Evolutionary conservation across 2,888 invertebrate species (phyloP).

Genomic region (Diarsia dahlii): DNA sequence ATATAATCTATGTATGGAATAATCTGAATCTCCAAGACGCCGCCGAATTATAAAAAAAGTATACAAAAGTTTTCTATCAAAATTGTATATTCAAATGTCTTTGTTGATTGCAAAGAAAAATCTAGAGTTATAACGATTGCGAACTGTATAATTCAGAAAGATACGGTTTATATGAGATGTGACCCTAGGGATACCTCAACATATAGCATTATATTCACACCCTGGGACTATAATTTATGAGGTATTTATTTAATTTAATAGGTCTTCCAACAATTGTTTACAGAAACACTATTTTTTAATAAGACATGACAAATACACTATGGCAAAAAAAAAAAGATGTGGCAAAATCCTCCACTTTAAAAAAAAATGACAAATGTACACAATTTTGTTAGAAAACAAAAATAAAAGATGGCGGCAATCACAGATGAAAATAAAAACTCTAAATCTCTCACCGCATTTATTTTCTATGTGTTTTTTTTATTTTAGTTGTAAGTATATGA

Average conservation of each 20-base stretch:
- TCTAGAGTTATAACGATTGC: background rate
- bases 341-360: too few species aligned
- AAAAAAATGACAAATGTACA: conserved; percentile 21
- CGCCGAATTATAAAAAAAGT: conserved; percentile 27
- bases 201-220: background rate
- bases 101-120: background rate
- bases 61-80: conserved; percentile 31
- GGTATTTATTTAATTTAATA: too few species aligned
- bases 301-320: background rate
- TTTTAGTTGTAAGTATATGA: conserved; percentile 54
- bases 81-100: conserved; percentile 40
- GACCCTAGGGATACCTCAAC: background rate
- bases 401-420: conserved; percentile 62
- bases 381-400: conserved; percentile 52
- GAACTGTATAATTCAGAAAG: background rate
- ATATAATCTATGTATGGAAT: conserved; percentile 56
- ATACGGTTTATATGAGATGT: background rate
- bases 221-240: background rate
- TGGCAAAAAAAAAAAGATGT: background rate
- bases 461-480: conserved; percentile 60
- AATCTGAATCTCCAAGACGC: conserved; percentile 24
- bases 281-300: too few species aligned
- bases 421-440: conserved; percentile 64
- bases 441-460: conserved; percentile 66
- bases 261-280: background rate